Evolutionary conservation across 37 sponge, comb jelly and placozoan genomes (phyloP), one percentile per base, ranked within the genome.

Genomic region (Dysidea cf. avara): DNA sequence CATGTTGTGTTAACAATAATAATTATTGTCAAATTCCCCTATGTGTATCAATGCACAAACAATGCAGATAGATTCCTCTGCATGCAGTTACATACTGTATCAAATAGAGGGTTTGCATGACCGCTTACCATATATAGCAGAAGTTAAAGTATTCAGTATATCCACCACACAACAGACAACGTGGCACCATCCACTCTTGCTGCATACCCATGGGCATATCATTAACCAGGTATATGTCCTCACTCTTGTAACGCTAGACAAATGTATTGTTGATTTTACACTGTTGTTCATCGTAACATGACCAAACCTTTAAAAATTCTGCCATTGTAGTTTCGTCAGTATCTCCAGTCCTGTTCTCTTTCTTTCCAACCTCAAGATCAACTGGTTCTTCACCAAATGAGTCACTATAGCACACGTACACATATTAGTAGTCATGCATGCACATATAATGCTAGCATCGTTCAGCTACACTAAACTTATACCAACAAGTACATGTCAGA

Each of bases 151-250:
- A 36, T 3, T 85, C 64, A 0, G 66, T 63, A 58, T 61, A 81
- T 2, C 91, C 91, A 21, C 91, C 91, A n/a, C n/a, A n/a, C n/a
- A n/a, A n/a, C n/a, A n/a, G n/a, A n/a, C n/a, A n/a, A n/a, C n/a
- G n/a, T n/a, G n/a, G n/a, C n/a, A n/a, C n/a, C n/a, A n/a, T n/a
- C n/a, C n/a, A n/a, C n/a, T n/a, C n/a, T n/a, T n/a, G 68, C 32
- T 39, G 26, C 91, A 90, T 85, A 3, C 28, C 24, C 0, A 21
- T 43, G 25, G 83, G 78, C n/a, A 85, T 28, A 25, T 2, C 33
- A 22, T 6, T 22, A 26, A 90, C 91, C 74, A 90, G 61, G 53
- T 90, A 85, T 26, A 81, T 81, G 34, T 81, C 70, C 56, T 64
- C 69, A 1, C 31, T 24, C 21, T 66, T 26, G 58, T 90, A 90